Evolutionary conservation across 2,113 vertebrate species (phyloP).

Genomic region (Laticauda colubrina): DNA sequence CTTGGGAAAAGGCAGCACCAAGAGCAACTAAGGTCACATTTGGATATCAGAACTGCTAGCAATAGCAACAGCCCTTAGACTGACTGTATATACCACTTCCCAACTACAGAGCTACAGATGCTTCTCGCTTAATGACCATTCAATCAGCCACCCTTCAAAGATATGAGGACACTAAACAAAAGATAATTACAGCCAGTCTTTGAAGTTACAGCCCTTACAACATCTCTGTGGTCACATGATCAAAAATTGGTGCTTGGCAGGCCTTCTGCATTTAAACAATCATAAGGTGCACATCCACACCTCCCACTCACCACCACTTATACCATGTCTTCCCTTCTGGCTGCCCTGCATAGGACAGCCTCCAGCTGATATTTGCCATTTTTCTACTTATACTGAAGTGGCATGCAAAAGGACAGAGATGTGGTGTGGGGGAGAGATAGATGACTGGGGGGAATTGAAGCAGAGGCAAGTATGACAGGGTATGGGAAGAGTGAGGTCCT

Average conservation of each 20-base stretch:
- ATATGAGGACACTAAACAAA: not conserved
- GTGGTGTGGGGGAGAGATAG: not conserved
- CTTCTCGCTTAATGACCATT: not conserved
- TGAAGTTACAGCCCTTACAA: not conserved
- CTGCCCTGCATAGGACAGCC: not conserved
- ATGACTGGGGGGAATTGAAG: not conserved
- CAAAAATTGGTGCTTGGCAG: not conserved
- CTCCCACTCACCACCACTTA: too few relatives aligned
- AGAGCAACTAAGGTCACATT: not conserved
- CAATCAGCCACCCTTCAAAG: not conserved
- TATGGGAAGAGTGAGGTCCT: not conserved
- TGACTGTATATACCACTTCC: too few relatives aligned
- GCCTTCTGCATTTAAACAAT: not conserved
- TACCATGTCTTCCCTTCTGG: not conserved
- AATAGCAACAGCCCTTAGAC: too few relatives aligned
- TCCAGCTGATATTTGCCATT: not conserved
- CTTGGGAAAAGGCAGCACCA: not conserved
- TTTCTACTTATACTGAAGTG: not conserved
- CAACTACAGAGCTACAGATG: not conserved
- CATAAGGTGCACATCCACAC: not conserved
- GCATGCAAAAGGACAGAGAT: not conserved
- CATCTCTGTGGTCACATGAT: not conserved
- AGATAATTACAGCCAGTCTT: not conserved
- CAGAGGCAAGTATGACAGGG: not conserved
- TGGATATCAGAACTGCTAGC: not conserved